Evolutionary conservation across 2,113 vertebrate genomes (phyloP).

Genomic region (Nansenia antarctica): DNA sequence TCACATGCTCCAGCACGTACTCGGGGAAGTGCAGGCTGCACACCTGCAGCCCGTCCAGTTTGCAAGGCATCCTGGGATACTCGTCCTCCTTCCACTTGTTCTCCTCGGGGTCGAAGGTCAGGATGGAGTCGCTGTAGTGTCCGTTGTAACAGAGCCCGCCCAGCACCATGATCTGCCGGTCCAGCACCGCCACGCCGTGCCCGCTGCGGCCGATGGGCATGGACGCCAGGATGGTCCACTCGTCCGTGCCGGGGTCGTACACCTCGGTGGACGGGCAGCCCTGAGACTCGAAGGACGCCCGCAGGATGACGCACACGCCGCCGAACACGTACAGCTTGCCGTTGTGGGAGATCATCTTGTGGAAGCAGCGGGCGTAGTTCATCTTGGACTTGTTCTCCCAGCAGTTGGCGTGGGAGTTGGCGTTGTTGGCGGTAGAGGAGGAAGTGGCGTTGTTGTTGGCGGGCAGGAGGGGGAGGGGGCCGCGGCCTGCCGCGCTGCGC

Average conservation of each 20-base stretch:
- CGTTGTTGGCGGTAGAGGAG: too few relatives aligned
- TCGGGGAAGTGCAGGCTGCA: conserved; percentile 98
- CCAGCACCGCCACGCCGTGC: conserved; percentile 94
- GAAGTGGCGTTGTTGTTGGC: too few relatives aligned
- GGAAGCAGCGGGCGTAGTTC: conserved; percentile 99
- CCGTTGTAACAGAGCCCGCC: conserved; percentile 98
- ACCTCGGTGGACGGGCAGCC: conserved; percentile 98
- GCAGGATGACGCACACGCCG: conserved; percentile 95
- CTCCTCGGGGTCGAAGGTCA: conserved; percentile 97
- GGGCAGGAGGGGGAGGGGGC: conserved; percentile 41
- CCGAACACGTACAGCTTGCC: conserved; percentile 99
- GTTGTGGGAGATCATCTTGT: conserved; percentile 98
- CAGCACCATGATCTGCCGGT: conserved; percentile 98
- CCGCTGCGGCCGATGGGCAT: conserved; percentile 99
- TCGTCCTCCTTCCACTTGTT: conserved; percentile 99
- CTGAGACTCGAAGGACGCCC: conserved; percentile 98
- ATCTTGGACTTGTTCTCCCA: conserved; percentile 99
- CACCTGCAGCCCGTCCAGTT: conserved; percentile 97
- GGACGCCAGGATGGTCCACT: conserved; percentile 97
- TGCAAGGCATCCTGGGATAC: conserved; percentile 98
- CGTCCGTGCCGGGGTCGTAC: conserved; percentile 93
- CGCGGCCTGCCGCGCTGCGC: conserved; percentile 81
- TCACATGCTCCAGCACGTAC: conserved; percentile 94
- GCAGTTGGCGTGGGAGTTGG: conserved; percentile 85
- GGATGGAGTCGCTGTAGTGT: conserved; percentile 99